Evolutionary conservation across 2,797 vertebrate species (phyloP), one percentile per base, ranked within the genome.

Genomic region (Semaprochilodus insignis): DNA sequence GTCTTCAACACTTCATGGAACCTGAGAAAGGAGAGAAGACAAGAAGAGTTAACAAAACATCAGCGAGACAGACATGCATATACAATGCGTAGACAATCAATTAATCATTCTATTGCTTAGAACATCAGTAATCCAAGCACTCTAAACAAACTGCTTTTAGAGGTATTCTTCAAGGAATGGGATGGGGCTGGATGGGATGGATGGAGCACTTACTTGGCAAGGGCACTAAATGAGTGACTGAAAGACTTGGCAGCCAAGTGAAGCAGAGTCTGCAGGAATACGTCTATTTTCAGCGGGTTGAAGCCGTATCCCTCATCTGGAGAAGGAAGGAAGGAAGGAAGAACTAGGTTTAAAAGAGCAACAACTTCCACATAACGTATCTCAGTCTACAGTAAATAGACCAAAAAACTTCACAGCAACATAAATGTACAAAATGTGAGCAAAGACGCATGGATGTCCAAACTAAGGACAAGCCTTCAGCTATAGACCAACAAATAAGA

Each of bases 161-260:
- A 77, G 57, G n/a, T 40, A 62, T 13, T 44, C 1, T 52, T 73
- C 52, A 76, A n/a, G 3, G n/a, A 1, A 13, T 16, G 34, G 34
- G 31, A 31, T 31, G 31, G 31, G 31, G 3, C 3, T 31, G 31
- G 3, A 31, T 31, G 31, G 31, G 31, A 31, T 31, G 31, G 31
- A 31, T 31, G 31, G 31, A 31, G 54, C 31, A 82, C 83, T 88
- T 76, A 99, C 98, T 99, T 99, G 86, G 97, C 98, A 71, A 99
- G 95, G 67, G 98, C 98, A 36, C 97, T 99, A 93, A 99, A 99
- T 59, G 98, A 99, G 89, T 99, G 98, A 91, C 97, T 99, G 92
- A 98, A 98, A 34, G 98, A 99, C 83, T 99, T 99, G 63, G 97
- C 96, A 17, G 98, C 98, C 87, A 99, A 91, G 80, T 98, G 95